Percentiles rank a stretch among this genome's conserved stretches.
These are phyloP conservation scores for Parazoanthus swiftii DNA, from an alignment of 92 coral and sea anemone genomes.

Conservation along the genomic window DNA sequence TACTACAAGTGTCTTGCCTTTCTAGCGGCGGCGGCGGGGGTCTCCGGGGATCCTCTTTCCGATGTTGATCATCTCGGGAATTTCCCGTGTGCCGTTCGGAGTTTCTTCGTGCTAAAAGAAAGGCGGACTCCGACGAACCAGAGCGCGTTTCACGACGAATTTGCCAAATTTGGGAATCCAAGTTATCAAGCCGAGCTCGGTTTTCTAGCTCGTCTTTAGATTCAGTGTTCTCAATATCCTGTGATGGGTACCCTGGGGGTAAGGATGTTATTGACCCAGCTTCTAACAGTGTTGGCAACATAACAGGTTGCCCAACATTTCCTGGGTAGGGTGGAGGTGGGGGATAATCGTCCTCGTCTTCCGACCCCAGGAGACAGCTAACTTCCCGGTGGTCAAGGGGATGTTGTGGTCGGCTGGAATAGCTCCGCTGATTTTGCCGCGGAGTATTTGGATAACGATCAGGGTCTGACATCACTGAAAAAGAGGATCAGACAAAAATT, in stretches of 20 bases:
- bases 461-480: constrained; percentile 89
- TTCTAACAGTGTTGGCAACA: constrained; percentile 5
- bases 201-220: constrained; percentile 17
- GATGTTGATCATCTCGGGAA: constrained; percentile 19
- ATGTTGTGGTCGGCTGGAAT: constrained; percentile 59
- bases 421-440: constrained; percentile 54
- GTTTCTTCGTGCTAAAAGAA: constrained; percentile 15
- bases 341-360: constrained; percentile 83
- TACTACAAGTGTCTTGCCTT: constrained; percentile 80
- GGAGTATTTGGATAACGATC: constrained; percentile 77
- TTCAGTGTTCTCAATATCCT: constrained; percentile 11
- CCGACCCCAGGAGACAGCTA: constrained; percentile 71
- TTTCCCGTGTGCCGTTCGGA: constrained; percentile 11
- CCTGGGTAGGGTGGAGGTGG: constrained; percentile 81
- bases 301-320: constrained; percentile 36
- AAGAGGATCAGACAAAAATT: neutral
- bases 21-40: constrained; percentile 55
- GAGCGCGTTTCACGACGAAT: constrained; percentile 21
- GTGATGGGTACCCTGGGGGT: constrained; percentile 37
- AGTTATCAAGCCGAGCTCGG: neutral
- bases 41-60: constrained; percentile 47
- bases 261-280: constrained; percentile 3
- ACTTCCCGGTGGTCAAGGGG: constrained; percentile 76
- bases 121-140: constrained; percentile 18
- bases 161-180: constrained; percentile 32